phyloP scores from a whole-genome alignment of 2,888 invertebrate genomes.

The Sinelater perroti region DNA sequence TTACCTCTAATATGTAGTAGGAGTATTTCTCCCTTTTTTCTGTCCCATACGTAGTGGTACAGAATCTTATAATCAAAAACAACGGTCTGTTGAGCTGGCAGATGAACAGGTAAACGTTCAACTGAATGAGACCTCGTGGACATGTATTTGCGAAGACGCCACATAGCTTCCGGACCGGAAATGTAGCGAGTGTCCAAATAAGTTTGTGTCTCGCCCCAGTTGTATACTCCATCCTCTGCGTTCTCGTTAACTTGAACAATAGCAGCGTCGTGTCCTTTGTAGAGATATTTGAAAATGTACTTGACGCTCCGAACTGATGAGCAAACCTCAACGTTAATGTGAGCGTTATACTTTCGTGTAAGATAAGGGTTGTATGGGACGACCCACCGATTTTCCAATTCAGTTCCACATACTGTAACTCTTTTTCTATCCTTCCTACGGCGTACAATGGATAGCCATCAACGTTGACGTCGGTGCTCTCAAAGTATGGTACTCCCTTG shows the following conservation, averaged over 20 bases:
- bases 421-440: conserved; percentile 39
- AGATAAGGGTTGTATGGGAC: conserved; percentile 47
- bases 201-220: too few species aligned
- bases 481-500: conserved; percentile 47
- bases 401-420: conserved; percentile 19
- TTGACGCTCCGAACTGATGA: conserved; percentile 46
- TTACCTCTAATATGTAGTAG: conserved; percentile 39
- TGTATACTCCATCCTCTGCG: background rate
- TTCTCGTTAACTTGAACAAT: background rate
- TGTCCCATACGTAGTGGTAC: conserved; percentile 24
- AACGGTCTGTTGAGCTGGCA: conserved; percentile 43
- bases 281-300: conserved; percentile 47
- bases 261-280: conserved; percentile 15
- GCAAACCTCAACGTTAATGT: conserved; percentile 49
- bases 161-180: conserved; percentile 53
- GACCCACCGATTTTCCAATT: conserved; percentile 48
- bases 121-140: conserved; percentile 49
- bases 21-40: conserved; percentile 34
- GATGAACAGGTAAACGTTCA: conserved; percentile 51
- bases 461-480: too few species aligned
- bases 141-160: conserved; percentile 50
- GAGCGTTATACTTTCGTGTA: conserved; percentile 43
- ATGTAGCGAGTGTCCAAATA: conserved; percentile 53
- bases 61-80: conserved; percentile 44
- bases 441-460: conserved; percentile 47